Evolutionary conservation across 2,113 vertebrate genomes (phyloP).

Genomic region (Corydoras sp.): DNA sequence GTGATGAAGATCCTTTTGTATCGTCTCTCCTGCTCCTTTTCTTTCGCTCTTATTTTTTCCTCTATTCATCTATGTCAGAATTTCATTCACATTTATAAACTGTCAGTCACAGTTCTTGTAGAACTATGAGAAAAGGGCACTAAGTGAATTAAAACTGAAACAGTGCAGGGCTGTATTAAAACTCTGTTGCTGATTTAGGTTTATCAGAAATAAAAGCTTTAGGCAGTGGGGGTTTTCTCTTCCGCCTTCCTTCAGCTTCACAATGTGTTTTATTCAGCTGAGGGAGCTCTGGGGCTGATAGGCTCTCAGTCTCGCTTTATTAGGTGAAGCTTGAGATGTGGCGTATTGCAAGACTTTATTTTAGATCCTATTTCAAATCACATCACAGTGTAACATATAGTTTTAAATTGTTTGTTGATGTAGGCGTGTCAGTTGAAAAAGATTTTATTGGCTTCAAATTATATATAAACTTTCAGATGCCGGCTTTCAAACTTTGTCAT

Average conservation of each 20-base stretch:
- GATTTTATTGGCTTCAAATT: constrained; percentile 12
- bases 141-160: constrained; percentile 47
- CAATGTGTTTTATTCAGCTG: constrained; percentile 30
- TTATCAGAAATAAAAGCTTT: constrained; percentile 57
- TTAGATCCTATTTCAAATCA: constrained; percentile 33
- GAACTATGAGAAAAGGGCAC: constrained; percentile 45
- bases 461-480: constrained; percentile 10
- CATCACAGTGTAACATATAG: constrained; percentile 22
- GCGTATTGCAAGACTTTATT: constrained; percentile 27
- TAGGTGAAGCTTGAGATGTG: constrained; percentile 33
- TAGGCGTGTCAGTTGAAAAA: constrained; percentile 11
- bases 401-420: constrained; percentile 22
- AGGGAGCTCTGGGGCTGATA: constrained; percentile 30
- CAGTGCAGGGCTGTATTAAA: constrained; percentile 47
- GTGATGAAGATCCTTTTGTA: constrained; percentile 57
- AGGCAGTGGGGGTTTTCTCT: constrained; percentile 47
- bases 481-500: background rate
- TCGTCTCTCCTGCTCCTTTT: constrained; percentile 36
- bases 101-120: constrained; percentile 40
- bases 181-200: constrained; percentile 54
- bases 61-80: constrained; percentile 30
- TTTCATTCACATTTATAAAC: constrained; percentile 42
- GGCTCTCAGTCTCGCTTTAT: constrained; percentile 25
- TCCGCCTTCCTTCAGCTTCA: constrained; percentile 35
- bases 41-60: constrained; percentile 25